Evolutionary conservation across 2,113 vertebrate genomes (phyloP).

Genomic region (Oophaga pumilio): DNA sequence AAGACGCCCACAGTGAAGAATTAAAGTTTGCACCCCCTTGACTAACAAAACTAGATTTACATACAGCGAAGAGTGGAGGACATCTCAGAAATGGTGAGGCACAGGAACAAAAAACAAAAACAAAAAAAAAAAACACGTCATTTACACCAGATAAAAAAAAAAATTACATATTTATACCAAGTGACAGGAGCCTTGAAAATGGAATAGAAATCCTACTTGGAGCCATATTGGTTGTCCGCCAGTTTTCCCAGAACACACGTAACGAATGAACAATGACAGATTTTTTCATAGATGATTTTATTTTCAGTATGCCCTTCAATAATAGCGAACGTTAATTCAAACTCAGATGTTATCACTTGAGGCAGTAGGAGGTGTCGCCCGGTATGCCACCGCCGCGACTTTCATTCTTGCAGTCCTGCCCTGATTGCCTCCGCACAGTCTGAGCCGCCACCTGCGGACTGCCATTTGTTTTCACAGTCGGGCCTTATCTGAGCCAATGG

Average conservation of each 20-base stretch:
- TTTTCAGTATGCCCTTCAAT: background rate
- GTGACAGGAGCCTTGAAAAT: background rate
- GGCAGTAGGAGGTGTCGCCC: background rate
- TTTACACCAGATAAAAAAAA: too few relatives aligned
- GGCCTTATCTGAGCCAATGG: conserved; percentile 15
- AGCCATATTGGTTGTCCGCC: background rate
- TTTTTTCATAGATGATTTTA: background rate
- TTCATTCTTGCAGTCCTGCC: conserved; percentile 26
- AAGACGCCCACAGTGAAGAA: too few relatives aligned
- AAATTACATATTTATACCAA: too few relatives aligned
- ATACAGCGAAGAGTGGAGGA: too few relatives aligned
- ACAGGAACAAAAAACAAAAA: too few relatives aligned
- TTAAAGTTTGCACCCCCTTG: too few relatives aligned
- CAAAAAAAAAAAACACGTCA: too few relatives aligned
- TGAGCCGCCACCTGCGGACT: conserved; percentile 9
- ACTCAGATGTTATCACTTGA: background rate
- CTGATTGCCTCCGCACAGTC: background rate
- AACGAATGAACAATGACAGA: background rate
- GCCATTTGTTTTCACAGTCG: conserved; percentile 7
- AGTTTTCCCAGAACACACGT: background rate
- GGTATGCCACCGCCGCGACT: background rate
- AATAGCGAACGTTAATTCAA: background rate
- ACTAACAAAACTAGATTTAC: too few relatives aligned
- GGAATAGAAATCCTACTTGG: background rate
- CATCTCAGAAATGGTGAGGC: too few relatives aligned